A percentile compares a stretch with the other conserved stretches of the same genome.
These are phyloP conservation scores for Cryptosula pallasiana DNA, from an alignment of 2,888 invertebrate species.

Conservation along the genomic window DNA sequence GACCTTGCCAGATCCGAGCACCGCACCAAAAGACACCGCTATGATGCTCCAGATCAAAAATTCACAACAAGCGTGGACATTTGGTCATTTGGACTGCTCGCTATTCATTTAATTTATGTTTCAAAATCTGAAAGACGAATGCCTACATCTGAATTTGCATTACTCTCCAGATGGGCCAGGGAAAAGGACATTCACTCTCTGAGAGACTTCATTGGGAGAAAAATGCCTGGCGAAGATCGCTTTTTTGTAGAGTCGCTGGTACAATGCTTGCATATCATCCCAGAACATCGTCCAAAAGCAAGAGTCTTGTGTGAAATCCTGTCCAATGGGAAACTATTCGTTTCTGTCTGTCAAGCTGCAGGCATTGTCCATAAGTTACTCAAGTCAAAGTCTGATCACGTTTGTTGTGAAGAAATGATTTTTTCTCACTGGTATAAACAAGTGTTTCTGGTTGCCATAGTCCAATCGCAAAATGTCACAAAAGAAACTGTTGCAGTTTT, in stretches of 20 bases:
- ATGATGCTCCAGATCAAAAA: conserved; percentile 1
- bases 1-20: no score
- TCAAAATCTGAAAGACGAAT: background rate
- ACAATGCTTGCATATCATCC: background rate
- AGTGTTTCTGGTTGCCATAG: background rate
- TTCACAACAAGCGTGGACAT: background rate
- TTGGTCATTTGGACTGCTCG: conserved; percentile 1
- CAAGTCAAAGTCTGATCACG: background rate
- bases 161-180: background rate
- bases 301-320: background rate
- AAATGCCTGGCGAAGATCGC: background rate
- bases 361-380: background rate
- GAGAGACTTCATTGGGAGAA: background rate
- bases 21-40: background rate
- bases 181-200: background rate
- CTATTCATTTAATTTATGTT: background rate
- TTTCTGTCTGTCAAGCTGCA: background rate
- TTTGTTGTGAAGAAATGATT: background rate
- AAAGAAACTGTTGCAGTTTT: background rate
- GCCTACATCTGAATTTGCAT: background rate
- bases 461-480: background rate
- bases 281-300: background rate
- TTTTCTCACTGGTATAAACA: conserved; percentile 12
- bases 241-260: conserved; percentile 6
- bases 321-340: background rate